These are phyloP conservation scores for Orchesellides sinensis DNA, from an alignment of 2,888 invertebrate species.

Conservation along the genomic window DNA sequence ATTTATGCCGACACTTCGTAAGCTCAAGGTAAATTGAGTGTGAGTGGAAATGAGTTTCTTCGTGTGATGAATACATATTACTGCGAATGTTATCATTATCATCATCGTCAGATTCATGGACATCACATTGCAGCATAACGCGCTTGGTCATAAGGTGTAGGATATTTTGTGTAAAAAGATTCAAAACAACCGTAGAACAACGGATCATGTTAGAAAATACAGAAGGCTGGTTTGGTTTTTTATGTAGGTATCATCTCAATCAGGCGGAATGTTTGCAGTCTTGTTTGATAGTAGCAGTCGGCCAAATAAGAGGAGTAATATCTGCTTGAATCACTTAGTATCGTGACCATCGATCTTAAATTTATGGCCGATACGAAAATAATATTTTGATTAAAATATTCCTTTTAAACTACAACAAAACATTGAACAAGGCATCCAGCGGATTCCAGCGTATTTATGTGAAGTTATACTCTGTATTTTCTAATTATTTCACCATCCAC, in stretches of 20 bases:
- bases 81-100: slow-evolving; percentile 56
- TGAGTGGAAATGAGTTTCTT: slow-evolving; percentile 62
- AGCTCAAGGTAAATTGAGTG: slow-evolving; percentile 65
- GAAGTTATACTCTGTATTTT: no score
- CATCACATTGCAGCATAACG: slow-evolving; percentile 24
- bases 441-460: no score
- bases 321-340: slow-evolving; percentile 55
- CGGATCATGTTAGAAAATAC: slow-evolving; percentile 16
- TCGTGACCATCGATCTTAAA: slow-evolving; percentile 60
- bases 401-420: not conserved
- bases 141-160: slow-evolving; percentile 26
- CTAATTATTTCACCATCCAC: not conserved
- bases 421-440: no score
- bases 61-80: slow-evolving; percentile 64
- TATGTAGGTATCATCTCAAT: slow-evolving; percentile 15
- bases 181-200: not conserved
- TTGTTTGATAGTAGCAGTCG: slow-evolving; percentile 20
- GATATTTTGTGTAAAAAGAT: slow-evolving; percentile 34
- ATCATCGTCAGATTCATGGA: slow-evolving; percentile 46
- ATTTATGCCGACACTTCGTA: slow-evolving; percentile 61
- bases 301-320: slow-evolving; percentile 32
- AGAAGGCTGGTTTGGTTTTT: slow-evolving; percentile 25
- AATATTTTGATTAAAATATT: slow-evolving; percentile 63
- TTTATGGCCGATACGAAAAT: slow-evolving; percentile 54
- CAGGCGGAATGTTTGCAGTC: slow-evolving; percentile 10